These are phyloP conservation scores for Zosterops borbonicus DNA, from an alignment of 2,113 vertebrate species.

Conservation along the genomic window DNA sequence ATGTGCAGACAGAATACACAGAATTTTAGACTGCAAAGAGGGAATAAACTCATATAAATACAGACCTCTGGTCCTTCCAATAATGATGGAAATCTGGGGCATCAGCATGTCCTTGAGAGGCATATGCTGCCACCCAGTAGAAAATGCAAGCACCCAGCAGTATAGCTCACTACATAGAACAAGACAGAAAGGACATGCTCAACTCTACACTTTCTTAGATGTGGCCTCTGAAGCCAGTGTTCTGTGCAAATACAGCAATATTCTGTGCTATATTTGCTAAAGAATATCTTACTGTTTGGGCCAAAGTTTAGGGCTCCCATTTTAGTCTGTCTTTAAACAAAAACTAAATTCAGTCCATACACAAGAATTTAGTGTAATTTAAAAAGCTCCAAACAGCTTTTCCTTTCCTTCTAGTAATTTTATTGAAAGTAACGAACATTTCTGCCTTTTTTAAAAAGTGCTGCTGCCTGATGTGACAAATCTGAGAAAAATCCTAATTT, in stretches of 20 bases:
- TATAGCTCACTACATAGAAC: not conserved
- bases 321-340: not conserved
- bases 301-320: not conserved
- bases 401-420: not conserved
- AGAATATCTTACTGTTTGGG: not conserved
- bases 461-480: not conserved
- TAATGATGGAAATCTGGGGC: not conserved
- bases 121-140: not conserved
- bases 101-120: not conserved
- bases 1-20: accelerated
- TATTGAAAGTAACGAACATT: not conserved
- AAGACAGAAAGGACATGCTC: not conserved
- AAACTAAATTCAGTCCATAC: not conserved
- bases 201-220: not conserved
- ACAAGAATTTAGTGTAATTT: not conserved
- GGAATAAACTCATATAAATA: not conserved
- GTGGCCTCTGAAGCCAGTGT: not conserved
- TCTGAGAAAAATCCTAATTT: not conserved
- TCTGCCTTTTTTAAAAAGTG: not conserved
- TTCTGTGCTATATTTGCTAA: not conserved
- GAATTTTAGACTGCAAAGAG: not conserved
- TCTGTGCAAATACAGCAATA: too few species aligned
- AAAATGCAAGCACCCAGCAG: not conserved
- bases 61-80: not conserved
- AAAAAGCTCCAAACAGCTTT: not conserved